Evolutionary conservation across 1,140 invertebrate species (phyloP).

Genomic region (Apis cerana): DNA sequence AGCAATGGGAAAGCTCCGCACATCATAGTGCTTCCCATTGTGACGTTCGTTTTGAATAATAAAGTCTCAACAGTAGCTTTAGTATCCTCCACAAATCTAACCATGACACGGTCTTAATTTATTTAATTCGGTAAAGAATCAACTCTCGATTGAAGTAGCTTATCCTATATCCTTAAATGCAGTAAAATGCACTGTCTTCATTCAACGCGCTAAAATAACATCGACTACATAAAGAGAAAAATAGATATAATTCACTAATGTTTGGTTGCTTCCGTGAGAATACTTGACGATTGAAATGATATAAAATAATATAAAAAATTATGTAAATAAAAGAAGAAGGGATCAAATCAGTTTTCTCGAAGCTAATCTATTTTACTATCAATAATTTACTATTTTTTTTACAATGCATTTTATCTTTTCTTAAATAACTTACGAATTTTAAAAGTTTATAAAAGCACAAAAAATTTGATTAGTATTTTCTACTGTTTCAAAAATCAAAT

Average conservation of each 20-base stretch:
- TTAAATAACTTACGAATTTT: too few species aligned
- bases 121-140: background rate
- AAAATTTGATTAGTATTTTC: too few species aligned
- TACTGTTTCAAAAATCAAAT: too few species aligned
- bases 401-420: too few species aligned
- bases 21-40: conserved; percentile 63
- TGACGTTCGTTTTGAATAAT: conserved; percentile 63
- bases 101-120: background rate
- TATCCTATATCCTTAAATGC: background rate
- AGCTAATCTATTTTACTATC: too few species aligned
- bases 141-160: background rate
- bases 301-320: too few species aligned
- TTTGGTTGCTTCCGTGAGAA: background rate
- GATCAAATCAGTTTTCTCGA: too few species aligned
- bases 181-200: background rate
- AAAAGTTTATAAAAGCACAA: too few species aligned
- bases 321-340: too few species aligned
- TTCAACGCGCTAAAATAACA: background rate
- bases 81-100: conserved; percentile 63
- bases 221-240: background rate
- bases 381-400: too few species aligned
- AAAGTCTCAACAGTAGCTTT: conserved; percentile 45
- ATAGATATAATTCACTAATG: background rate
- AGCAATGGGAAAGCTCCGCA: conserved; percentile 67
- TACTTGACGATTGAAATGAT: too few species aligned